Percentiles rank a stretch among this genome's conserved stretches.
Evolutionary conservation across 2,113 vertebrate species (phyloP).

Genomic region (Malurus cyaneus): DNA sequence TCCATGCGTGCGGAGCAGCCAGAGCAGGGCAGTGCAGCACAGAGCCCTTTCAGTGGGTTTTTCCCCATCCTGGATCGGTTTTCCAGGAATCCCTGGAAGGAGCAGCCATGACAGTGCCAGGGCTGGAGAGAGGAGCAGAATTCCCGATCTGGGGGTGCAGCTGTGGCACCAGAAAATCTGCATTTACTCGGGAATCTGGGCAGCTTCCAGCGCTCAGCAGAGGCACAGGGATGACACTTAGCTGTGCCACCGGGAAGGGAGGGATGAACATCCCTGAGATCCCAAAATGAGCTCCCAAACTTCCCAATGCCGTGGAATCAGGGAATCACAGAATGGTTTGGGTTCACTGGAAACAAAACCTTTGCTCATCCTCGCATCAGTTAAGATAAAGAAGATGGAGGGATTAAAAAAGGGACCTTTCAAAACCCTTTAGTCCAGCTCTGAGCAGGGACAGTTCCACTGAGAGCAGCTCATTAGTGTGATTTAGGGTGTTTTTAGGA

Average conservation of each 20-base stretch:
- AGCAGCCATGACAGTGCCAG: neutral
- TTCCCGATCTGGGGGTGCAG: neutral
- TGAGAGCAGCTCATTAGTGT: neutral
- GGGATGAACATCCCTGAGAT: rapidly evolving
- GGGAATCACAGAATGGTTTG: too few species aligned
- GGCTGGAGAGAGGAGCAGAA: neutral
- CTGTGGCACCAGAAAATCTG: neutral
- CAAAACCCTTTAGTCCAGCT: neutral
- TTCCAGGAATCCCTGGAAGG: neutral
- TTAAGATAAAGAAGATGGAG: too few species aligned
- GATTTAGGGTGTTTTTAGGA: neutral
- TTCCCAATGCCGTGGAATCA: rapidly evolving
- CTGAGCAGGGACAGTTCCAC: neutral
- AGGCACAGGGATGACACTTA: neutral
- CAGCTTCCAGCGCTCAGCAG: neutral
- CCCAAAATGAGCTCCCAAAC: neutral
- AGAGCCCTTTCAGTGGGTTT: neutral
- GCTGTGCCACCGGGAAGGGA: neutral
- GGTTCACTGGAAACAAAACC: too few species aligned
- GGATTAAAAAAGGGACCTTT: neutral
- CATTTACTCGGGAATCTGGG: rapidly evolving
- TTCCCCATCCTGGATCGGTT: neutral
- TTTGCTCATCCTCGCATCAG: too few species aligned
- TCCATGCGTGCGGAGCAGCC: rapidly evolving
- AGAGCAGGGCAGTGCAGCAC: neutral